phyloP scores from a whole-genome alignment of 2,888 invertebrate genomes.

The Argyra leucocephala region DNA sequence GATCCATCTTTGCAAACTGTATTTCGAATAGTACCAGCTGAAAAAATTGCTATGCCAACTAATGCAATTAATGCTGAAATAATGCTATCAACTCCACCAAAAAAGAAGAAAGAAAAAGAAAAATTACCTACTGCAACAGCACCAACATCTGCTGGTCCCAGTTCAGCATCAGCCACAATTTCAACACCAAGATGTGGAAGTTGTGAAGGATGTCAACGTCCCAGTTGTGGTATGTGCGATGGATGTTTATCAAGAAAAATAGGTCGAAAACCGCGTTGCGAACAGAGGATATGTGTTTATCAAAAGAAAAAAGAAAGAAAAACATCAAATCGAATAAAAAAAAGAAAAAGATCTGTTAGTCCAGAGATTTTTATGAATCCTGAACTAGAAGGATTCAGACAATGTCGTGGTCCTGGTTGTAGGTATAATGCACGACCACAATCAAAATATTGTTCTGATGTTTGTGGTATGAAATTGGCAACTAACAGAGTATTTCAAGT shows the following conservation, averaged over 20 bases:
- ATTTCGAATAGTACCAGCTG: constrained; percentile 38
- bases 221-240: constrained; percentile 40
- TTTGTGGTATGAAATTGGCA: constrained; percentile 83
- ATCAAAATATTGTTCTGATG: constrained; percentile 89
- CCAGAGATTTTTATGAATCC: constrained; percentile 41
- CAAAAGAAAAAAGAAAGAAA: constrained; percentile 31
- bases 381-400: constrained; percentile 56
- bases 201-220: constrained; percentile 58
- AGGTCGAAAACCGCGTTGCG: constrained; percentile 46
- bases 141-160: neutral
- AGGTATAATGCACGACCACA: constrained; percentile 61
- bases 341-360: constrained; percentile 33
- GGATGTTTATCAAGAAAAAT: constrained; percentile 35
- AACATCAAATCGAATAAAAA: constrained; percentile 29
- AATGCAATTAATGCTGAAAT: constrained; percentile 17
- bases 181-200: constrained; percentile 56
- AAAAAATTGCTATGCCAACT: constrained; percentile 28
- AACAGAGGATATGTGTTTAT: constrained; percentile 46
- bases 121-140: constrained; percentile 13
- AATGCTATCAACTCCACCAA: constrained; percentile 10
- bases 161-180: constrained; percentile 25
- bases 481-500: constrained; percentile 75
- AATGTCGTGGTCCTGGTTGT: constrained; percentile 90
- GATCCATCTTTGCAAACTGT: constrained; percentile 65
- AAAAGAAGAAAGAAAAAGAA: constrained; percentile 28